These are phyloP conservation scores for Alcedo atthis DNA, from an alignment of 2,797 vertebrate species.

Conservation along the genomic window DNA sequence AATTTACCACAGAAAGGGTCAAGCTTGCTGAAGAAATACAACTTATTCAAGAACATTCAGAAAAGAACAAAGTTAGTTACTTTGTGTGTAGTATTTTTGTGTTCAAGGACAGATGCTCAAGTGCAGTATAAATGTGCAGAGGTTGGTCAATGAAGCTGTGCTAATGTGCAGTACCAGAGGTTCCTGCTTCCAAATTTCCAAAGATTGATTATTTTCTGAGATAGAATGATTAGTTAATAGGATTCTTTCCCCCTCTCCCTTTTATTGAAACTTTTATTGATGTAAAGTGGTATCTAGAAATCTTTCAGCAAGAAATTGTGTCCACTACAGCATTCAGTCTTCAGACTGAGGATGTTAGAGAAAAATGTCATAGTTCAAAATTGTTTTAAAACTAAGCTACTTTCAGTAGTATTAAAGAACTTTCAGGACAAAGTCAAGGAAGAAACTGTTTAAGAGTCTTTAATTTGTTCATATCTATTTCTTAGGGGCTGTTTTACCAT, in stretches of 20 bases:
- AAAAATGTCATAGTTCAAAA: not conserved
- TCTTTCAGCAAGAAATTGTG: not conserved
- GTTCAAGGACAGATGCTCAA: not conserved
- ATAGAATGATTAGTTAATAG: not conserved
- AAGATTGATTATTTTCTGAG: not conserved
- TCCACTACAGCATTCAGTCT: not conserved
- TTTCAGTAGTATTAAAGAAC: not conserved
- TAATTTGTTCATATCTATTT: not conserved
- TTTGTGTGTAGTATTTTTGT: not conserved
- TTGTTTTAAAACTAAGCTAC: not conserved
- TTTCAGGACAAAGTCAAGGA: not conserved
- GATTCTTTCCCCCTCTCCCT: not conserved
- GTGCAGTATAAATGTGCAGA: not conserved
- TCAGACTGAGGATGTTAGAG: not conserved
- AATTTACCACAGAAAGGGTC: conserved; percentile 56
- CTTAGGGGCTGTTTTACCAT: not conserved
- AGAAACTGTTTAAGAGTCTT: not conserved
- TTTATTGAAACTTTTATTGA: not conserved
- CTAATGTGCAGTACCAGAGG: not conserved
- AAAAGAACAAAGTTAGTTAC: conserved; percentile 69
- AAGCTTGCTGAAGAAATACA: conserved; percentile 65
- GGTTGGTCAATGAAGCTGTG: not conserved
- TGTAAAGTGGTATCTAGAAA: not conserved
- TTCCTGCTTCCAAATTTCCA: not conserved
- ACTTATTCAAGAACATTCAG: conserved; percentile 29